These are phyloP conservation scores for Cydia amplana DNA, from an alignment of 1,140 invertebrate species.

Conservation along the genomic window DNA sequence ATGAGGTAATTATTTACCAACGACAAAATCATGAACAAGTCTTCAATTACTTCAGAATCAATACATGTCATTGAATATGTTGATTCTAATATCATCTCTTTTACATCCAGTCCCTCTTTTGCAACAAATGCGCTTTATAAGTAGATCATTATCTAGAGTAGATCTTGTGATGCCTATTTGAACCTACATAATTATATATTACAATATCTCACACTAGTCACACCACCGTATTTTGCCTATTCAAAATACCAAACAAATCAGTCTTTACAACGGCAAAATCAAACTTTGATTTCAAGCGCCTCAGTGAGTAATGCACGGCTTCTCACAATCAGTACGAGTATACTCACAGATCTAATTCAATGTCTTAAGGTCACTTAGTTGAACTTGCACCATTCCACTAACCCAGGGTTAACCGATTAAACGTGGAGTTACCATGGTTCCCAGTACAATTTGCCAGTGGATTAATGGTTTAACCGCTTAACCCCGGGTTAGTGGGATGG, in stretches of 20 bases:
- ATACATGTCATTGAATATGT: background rate
- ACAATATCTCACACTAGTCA: slow-evolving; percentile 47
- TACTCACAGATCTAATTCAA: slow-evolving; percentile 48
- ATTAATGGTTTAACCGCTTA: no score
- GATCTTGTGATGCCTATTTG: slow-evolving; percentile 48
- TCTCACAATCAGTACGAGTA: slow-evolving; percentile 15
- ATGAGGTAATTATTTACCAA: slow-evolving; percentile 25
- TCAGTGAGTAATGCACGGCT: slow-evolving; percentile 10
- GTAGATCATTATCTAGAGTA: slow-evolving; percentile 36
- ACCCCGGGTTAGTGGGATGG: no score
- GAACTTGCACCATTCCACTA: no score
- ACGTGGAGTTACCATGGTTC: no score
- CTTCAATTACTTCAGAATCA: background rate
- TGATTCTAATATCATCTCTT: background rate
- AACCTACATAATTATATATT: slow-evolving; percentile 38
- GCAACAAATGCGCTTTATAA: slow-evolving; percentile 24
- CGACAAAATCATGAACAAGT: background rate
- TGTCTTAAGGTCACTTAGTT: slow-evolving; percentile 36
- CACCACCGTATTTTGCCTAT: slow-evolving; percentile 49
- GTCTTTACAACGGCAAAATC: slow-evolving; percentile 58
- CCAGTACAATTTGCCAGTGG: no score
- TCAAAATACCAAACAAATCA: slow-evolving; percentile 59
- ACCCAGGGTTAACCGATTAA: no score
- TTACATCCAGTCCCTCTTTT: background rate
- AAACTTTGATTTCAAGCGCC: slow-evolving; percentile 43